These are phyloP conservation scores for Limulus polyphemus DNA, from an alignment of 2,888 invertebrate species.

Conservation along the genomic window DNA sequence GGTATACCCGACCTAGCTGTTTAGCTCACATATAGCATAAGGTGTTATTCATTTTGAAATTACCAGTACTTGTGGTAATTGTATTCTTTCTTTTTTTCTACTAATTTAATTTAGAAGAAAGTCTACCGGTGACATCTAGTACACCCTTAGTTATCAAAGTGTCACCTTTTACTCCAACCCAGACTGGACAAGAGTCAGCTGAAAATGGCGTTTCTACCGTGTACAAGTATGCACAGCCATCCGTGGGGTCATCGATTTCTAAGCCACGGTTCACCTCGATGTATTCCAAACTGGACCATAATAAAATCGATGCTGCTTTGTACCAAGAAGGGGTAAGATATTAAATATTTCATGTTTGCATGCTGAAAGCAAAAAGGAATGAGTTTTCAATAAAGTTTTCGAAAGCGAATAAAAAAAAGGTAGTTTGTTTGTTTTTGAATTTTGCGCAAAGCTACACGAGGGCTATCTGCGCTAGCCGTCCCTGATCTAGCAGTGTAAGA, in stretches of 20 bases:
- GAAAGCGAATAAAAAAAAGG: too few species aligned
- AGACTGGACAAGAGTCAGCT: constrained; percentile 5
- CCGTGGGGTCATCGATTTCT: neutral
- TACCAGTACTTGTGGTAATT: too few species aligned
- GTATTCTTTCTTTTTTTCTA: too few species aligned
- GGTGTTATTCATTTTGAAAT: too few species aligned
- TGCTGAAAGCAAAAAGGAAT: too few species aligned
- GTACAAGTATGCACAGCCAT: constrained; percentile 14
- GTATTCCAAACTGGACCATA: constrained; percentile 52
- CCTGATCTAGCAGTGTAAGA: too few species aligned
- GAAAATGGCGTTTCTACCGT: constrained; percentile 25
- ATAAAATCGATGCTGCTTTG: constrained; percentile 48
- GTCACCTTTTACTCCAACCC: constrained; percentile 14
- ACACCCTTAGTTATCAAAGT: constrained; percentile 22
- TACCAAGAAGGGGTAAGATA: constrained; percentile 40
- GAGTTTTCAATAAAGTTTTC: too few species aligned
- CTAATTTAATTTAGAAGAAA: constrained; percentile 11
- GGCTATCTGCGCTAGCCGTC: too few species aligned
- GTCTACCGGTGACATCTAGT: constrained; percentile 21
- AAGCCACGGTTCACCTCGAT: constrained; percentile 37
- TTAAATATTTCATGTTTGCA: neutral
- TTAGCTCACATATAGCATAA: too few species aligned
- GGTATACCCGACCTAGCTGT: too few species aligned
- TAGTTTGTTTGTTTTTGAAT: too few species aligned
- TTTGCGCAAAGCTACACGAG: too few species aligned